Evolutionary conservation across 2,113 vertebrate genomes (phyloP).

Genomic region (Fregetta grallaria): DNA sequence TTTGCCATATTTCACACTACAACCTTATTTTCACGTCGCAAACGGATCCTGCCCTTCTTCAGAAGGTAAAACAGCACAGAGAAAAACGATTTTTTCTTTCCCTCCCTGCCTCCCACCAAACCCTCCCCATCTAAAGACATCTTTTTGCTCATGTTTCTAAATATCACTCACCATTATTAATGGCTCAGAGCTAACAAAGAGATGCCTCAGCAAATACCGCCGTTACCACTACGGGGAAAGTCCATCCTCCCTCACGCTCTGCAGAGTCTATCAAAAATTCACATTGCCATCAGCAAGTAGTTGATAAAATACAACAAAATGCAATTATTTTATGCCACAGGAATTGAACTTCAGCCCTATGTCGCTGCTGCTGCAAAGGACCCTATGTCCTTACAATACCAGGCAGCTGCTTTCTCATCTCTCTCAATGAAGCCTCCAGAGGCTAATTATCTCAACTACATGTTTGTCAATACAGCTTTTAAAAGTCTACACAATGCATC

Average conservation of each 20-base stretch:
- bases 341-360: background rate
- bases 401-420: background rate
- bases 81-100: background rate
- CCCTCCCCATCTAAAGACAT: background rate
- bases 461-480: constrained; percentile 39
- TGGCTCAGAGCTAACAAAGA: background rate
- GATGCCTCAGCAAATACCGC: background rate
- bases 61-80: background rate
- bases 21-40: background rate
- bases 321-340: background rate
- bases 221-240: background rate
- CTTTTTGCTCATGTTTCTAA: background rate
- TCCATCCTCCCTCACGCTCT: background rate
- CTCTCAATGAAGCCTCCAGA: background rate
- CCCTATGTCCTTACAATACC: background rate
- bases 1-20: background rate
- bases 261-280: background rate
- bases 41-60: background rate
- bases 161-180: background rate
- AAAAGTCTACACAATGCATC: background rate
- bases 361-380: background rate
- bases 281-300: background rate
- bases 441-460: background rate
- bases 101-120: background rate
- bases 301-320: background rate